Evolutionary conservation across 1,140 invertebrate genomes (phyloP).

Genomic region (Bactericera cockerelli): DNA sequence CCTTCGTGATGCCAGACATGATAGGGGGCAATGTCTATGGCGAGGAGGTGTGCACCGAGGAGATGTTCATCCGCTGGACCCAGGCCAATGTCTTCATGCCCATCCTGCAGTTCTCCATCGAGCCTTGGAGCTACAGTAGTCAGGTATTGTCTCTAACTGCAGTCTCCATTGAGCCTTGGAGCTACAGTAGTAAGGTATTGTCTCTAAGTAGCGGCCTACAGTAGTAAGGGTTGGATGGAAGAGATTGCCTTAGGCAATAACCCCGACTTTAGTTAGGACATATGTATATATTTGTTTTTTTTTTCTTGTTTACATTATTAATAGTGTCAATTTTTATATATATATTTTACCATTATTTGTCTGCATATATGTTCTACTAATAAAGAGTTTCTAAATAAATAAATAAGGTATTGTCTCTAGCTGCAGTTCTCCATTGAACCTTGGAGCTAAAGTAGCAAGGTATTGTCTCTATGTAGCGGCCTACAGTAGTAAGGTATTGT

Average conservation of each 20-base stretch:
- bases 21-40: constrained; percentile 75
- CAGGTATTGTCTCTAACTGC: constrained; percentile 62
- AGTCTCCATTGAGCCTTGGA: constrained; percentile 79
- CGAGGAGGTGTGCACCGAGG: constrained; percentile 39
- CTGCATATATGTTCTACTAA: no score
- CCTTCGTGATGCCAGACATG: constrained; percentile 76
- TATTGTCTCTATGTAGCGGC: constrained; percentile 24
- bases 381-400: no score
- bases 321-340: no score
- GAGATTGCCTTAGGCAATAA: no score
- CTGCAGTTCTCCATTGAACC: constrained; percentile 78
- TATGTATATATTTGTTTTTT: no score
- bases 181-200: constrained; percentile 49
- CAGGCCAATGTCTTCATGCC: constrained; percentile 78
- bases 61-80: constrained; percentile 81
- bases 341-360: no score
- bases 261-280: no score
- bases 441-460: constrained; percentile 67
- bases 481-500: no score
- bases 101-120: constrained; percentile 68
- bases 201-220: constrained; percentile 24
- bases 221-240: no score
- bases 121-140: constrained; percentile 71
- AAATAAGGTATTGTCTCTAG: no score
- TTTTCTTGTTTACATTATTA: no score